phyloP scores from a whole-genome alignment of 2,113 vertebrate species.

The Nesoenas mayeri region DNA sequence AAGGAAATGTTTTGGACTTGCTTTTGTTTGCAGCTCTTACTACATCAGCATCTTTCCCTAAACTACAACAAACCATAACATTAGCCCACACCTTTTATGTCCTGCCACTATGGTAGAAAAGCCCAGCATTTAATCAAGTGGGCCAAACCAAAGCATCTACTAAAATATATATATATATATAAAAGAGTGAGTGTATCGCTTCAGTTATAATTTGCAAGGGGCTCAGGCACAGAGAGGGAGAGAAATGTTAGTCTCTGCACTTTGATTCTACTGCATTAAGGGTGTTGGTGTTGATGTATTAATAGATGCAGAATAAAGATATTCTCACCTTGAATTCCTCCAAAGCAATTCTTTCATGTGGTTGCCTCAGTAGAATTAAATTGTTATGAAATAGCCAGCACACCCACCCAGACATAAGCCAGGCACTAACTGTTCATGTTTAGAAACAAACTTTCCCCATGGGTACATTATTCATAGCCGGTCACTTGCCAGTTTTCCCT shows the following conservation, averaged over 20 bases:
- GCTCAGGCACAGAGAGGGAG: not conserved
- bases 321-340: constrained; percentile 58
- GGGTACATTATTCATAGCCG: constrained; percentile 56
- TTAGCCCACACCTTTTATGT: not conserved
- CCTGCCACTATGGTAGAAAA: not conserved
- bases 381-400: constrained; percentile 49
- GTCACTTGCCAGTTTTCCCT: constrained; percentile 53
- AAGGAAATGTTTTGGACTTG: not conserved
- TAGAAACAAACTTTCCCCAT: constrained; percentile 61
- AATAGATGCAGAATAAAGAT: constrained; percentile 34
- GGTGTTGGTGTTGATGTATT: not conserved
- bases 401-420: constrained; percentile 55
- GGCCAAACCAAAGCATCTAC: not conserved
- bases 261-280: not conserved
- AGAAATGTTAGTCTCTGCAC: not conserved
- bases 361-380: constrained; percentile 32
- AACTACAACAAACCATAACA: not conserved
- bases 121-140: not conserved
- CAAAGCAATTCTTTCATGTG: constrained; percentile 55
- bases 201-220: not conserved
- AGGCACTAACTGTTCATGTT: constrained; percentile 42
- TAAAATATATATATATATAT: not conserved
- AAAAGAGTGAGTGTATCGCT: not conserved
- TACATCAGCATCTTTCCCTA: not conserved
- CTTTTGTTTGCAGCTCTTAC: not conserved